Base-by-base conservation (phyloP, 2,888 invertebrate genomes). In the Amitus sp. region DNA sequence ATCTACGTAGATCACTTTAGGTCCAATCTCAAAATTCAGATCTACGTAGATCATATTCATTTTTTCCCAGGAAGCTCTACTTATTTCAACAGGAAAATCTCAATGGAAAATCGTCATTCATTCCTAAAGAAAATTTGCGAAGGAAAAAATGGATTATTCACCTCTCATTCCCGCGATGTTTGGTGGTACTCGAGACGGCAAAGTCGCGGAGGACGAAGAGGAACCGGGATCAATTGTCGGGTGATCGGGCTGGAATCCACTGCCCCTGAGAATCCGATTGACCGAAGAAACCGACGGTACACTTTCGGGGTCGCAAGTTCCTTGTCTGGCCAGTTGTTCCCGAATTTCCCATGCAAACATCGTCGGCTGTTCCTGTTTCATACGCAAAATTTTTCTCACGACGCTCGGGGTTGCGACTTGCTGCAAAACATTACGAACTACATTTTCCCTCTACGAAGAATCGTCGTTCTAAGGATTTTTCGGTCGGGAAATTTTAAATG, bases 291-390 rank as follows among this genome's bases (percentile, higher is more conserved):
- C 95, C 6, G 95, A 95, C 1, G 97, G 97, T 70, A 96, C 93
- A 62, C 92, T 91, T 81, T 91, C 92, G 0, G 93, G 92, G 80
- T 96, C 96, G 77, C 96, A 96, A 68, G 96, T 92, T 55, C 95
- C 88, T 75, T 96, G 95, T 42, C 93, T 89, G 51, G 96, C 88
- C 66, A 97, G 86, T 73, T 94, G 90, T 82, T 97, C 93, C 0
- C 96, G 87, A 67, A 97, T 96, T 85, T 97, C 97, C 96, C 96
- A 97, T 7, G 96, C 96, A 82, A 97, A 96, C 90, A 96, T 93
- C 3, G 95, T 94, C 0, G 96, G 96, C 82, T 96, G 96, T 81
- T 96, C 95, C 77, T 95, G 94, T 81, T 97, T 97, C 73, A 95
- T 88, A 3, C 95, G 90, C 27, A 96, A 88, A 70, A 98, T 97